These are phyloP conservation scores for Caenorhabditis briggsae DNA, from an alignment of 1,140 invertebrate genomes.

Conservation along the genomic window DNA sequence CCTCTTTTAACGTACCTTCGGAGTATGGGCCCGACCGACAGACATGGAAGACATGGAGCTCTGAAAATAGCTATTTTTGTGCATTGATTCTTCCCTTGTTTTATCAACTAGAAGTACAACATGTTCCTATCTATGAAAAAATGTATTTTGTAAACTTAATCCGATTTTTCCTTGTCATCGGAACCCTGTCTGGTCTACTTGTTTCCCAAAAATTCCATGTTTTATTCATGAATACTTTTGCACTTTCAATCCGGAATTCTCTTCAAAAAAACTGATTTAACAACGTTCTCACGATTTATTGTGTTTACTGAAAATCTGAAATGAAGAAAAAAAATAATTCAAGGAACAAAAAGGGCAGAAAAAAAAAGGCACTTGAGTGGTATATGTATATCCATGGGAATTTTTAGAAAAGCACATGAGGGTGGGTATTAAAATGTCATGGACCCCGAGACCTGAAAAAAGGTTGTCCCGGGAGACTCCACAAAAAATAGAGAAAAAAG, in stretches of 20 bases:
- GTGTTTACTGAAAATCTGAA: constrained; percentile 43
- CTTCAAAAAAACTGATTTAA: not conserved
- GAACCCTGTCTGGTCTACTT: not conserved
- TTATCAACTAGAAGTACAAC: no score
- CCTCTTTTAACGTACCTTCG: no score
- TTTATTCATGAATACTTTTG: not conserved
- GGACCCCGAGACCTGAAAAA: constrained; percentile 4
- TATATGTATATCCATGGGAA: constrained; percentile 9
- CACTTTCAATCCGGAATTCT: not conserved
- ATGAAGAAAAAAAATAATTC: no score
- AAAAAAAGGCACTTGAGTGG: constrained; percentile 22
- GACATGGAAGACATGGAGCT: no score
- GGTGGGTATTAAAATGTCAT: constrained; percentile 13
- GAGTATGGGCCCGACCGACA: no score
- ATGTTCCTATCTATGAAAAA: not conserved
- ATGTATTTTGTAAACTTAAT: not conserved
- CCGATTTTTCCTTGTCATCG: not conserved
- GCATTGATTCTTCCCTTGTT: no score
- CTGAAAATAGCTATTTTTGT: no score
- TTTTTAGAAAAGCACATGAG: constrained; percentile 25
- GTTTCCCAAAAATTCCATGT: not conserved
- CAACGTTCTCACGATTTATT: constrained; percentile 47
- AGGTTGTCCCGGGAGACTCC: not conserved
- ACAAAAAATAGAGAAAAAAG: not conserved
- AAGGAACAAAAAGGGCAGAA: not conserved